These are phyloP conservation scores for Listronotus oregonensis DNA, from an alignment of 1,140 invertebrate genomes.

Conservation along the genomic window DNA sequence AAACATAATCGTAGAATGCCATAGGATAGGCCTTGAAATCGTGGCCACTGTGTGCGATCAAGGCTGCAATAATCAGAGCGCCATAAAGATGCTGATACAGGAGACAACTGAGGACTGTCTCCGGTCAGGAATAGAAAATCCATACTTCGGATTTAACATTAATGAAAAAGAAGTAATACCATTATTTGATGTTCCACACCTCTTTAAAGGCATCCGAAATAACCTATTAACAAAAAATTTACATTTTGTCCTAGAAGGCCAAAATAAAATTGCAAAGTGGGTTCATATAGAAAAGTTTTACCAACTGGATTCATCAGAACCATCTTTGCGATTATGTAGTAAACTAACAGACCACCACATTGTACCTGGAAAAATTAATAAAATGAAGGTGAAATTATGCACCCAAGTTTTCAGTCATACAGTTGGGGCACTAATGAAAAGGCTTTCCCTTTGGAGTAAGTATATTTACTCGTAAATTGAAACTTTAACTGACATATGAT, in stretches of 20 bases:
- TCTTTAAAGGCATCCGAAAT: slow-evolving; percentile 51
- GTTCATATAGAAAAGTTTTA: slow-evolving; percentile 18
- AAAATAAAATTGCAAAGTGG: slow-evolving; percentile 34
- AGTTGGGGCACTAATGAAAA: slow-evolving; percentile 14
- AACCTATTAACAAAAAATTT: slow-evolving; percentile 34
- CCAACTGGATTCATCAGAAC: slow-evolving; percentile 13
- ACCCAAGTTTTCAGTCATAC: slow-evolving; percentile 19
- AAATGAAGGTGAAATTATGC: neutral
- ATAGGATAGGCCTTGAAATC: slow-evolving; percentile 25
- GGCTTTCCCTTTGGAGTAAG: slow-evolving; percentile 1
- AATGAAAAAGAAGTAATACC: slow-evolving; percentile 43
- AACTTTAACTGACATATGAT: no score
- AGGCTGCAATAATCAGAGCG: slow-evolving; percentile 25
- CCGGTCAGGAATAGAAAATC: neutral
- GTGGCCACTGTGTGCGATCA: slow-evolving; percentile 37
- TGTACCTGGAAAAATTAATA: neutral
- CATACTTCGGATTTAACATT: no score
- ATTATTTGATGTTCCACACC: slow-evolving; percentile 49
- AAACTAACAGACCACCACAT: slow-evolving; percentile 34
- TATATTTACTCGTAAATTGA: neutral
- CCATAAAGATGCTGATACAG: no score
- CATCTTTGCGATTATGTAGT: slow-evolving; percentile 12
- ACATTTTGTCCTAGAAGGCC: slow-evolving; percentile 13
- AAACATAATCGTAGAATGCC: neutral
- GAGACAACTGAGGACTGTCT: no score